phyloP scores from a whole-genome alignment of 92 coral and sea anemone genomes.

The Siderastrea radians region DNA sequence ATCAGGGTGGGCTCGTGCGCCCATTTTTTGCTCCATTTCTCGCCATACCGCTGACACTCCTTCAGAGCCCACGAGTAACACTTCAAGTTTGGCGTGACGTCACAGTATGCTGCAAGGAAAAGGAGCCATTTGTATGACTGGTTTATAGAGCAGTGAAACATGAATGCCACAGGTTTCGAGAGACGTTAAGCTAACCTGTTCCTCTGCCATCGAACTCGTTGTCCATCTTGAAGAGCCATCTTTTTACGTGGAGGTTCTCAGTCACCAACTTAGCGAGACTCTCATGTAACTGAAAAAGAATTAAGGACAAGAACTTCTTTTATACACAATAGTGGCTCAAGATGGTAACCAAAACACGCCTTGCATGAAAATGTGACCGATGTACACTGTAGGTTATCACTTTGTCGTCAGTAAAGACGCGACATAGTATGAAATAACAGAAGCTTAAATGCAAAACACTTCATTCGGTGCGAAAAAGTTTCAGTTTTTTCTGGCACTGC shows the following conservation, averaged over 20 bases:
- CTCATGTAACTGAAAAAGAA: slow-evolving; percentile 82
- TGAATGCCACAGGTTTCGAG: background rate
- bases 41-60: slow-evolving; percentile 97
- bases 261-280: slow-evolving; percentile 94
- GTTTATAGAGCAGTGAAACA: background rate
- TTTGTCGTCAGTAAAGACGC: too few relatives aligned
- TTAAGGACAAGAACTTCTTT: too few relatives aligned
- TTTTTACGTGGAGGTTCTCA: slow-evolving; percentile 91
- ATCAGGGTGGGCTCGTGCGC: slow-evolving; percentile 98
- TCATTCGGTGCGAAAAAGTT: too few relatives aligned
- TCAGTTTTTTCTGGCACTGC: too few relatives aligned
- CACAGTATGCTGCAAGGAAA: slow-evolving; percentile 85
- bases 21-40: slow-evolving; percentile 98
- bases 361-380: too few relatives aligned
- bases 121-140: background rate
- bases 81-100: slow-evolving; percentile 86
- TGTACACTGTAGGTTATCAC: too few relatives aligned
- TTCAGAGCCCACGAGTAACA: slow-evolving; percentile 93
- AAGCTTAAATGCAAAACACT: too few relatives aligned
- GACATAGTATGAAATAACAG: too few relatives aligned
- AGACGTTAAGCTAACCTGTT: slow-evolving; percentile 70
- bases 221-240: slow-evolving; percentile 99
- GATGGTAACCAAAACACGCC: background rate
- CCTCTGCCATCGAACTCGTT: slow-evolving; percentile 97
- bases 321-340: background rate